These are phyloP conservation scores for Halictus quadricinctus DNA, from an alignment of 2,888 invertebrate species.

Conservation along the genomic window DNA sequence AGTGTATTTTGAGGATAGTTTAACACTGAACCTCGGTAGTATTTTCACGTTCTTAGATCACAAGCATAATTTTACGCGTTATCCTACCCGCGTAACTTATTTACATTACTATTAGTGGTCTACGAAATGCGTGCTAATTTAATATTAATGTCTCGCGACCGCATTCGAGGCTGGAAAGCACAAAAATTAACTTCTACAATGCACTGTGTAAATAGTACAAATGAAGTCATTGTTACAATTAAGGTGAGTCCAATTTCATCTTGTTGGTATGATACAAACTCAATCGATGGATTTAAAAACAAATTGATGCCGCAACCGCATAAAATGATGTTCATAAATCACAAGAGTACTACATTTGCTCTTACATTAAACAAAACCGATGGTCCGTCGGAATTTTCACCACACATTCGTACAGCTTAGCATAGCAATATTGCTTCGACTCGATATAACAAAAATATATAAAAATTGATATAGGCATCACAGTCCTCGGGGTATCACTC, in stretches of 20 bases:
- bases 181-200: constrained; percentile 17
- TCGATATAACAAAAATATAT: constrained; percentile 52
- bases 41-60: background rate
- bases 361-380: background rate
- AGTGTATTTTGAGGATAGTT: constrained; percentile 8
- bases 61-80: constrained; percentile 3
- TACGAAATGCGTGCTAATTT: constrained; percentile 32
- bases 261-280: background rate
- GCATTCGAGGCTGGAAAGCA: constrained; percentile 27
- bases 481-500: constrained; percentile 42
- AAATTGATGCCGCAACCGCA: background rate
- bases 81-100: constrained; percentile 30
- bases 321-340: background rate
- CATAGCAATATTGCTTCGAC: background rate
- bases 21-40: background rate
- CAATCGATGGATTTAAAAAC: background rate
- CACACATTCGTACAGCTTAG: constrained; percentile 1
- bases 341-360: background rate
- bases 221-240: constrained; percentile 7
- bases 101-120: constrained; percentile 8
- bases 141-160: constrained; percentile 19
- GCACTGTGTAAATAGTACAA: background rate
- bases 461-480: constrained; percentile 38
- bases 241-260: background rate
- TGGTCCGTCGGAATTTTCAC: background rate